phyloP scores from a whole-genome alignment of 2,888 invertebrate species.

The Aplocera efformata region DNA sequence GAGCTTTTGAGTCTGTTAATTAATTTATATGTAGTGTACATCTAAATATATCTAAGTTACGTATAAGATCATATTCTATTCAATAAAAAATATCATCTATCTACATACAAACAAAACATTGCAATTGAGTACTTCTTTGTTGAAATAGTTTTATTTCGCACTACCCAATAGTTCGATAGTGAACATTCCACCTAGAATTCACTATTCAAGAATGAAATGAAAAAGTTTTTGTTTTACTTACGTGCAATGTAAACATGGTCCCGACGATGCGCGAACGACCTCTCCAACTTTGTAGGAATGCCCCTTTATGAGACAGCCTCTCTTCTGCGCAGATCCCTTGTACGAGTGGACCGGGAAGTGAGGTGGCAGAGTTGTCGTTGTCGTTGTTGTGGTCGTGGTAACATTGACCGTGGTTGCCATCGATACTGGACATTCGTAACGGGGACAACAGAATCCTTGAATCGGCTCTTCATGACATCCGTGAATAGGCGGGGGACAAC shows the following conservation, averaged over 20 bases:
- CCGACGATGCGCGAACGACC: conserved; percentile 90
- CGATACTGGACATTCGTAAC: conserved; percentile 95
- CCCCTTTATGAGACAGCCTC: conserved; percentile 93
- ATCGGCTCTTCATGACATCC: conserved; percentile 96
- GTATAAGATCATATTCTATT: no score
- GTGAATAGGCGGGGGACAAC: conserved; percentile 95
- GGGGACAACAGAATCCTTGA: conserved; percentile 95
- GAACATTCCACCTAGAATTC: no score
- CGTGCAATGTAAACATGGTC: conserved; percentile 97
- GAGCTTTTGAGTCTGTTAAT: no score
- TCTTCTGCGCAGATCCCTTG: conserved; percentile 85
- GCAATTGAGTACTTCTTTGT: no score
- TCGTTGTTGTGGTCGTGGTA: conserved; percentile 93
- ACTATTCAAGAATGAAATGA: not conserved
- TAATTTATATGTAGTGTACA: no score
- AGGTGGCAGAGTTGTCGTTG: conserved; percentile 91
- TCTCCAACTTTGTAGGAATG: conserved; percentile 93
- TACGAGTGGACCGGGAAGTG: conserved; percentile 90
- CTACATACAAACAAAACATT: no score
- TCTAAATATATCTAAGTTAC: no score
- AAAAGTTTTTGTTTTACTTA: conserved; percentile 77
- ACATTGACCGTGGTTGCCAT: conserved; percentile 91
- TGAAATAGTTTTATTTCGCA: no score
- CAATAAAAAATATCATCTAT: no score
- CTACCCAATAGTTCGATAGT: no score